These are phyloP conservation scores for Myotis vivesi DNA, from an alignment of 2,797 vertebrate species.

Conservation along the genomic window DNA sequence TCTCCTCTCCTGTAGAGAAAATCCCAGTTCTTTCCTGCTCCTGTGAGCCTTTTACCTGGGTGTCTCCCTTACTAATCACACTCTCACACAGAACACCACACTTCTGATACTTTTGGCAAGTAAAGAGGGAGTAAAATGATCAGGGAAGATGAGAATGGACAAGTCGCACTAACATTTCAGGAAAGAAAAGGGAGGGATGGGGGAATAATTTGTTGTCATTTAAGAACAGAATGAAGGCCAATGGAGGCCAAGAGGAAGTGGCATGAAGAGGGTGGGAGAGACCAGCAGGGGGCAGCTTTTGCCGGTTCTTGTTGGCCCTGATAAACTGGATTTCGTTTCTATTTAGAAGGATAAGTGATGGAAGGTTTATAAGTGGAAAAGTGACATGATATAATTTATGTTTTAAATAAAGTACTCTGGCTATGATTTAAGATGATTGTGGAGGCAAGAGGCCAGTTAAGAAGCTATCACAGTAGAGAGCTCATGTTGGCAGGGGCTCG, in stretches of 20 bases:
- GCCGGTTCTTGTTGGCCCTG: neutral
- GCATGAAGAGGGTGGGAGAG: neutral
- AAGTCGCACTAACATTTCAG: neutral
- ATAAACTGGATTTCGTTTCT: neutral
- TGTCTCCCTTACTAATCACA: neutral
- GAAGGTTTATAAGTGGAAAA: slow-evolving; percentile 23
- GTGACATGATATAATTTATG: neutral
- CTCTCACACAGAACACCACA: neutral
- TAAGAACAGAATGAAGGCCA: neutral
- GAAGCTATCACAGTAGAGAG: neutral
- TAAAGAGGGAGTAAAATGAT: neutral
- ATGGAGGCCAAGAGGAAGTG: neutral
- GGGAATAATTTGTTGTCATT: neutral
- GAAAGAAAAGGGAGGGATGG: neutral
- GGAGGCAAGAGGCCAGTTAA: neutral
- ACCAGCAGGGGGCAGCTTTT: neutral
- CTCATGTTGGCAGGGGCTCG: neutral
- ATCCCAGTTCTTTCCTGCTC: neutral
- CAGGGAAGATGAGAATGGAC: neutral
- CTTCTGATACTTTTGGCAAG: neutral
- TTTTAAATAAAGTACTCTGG: neutral
- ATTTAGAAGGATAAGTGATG: neutral
- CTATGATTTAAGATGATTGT: neutral
- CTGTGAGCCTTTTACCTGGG: neutral
- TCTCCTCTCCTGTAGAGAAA: neutral